Conservation (phyloP, 2,797 vertebrate species). For the Melopsittacus undulatus region DNA sequence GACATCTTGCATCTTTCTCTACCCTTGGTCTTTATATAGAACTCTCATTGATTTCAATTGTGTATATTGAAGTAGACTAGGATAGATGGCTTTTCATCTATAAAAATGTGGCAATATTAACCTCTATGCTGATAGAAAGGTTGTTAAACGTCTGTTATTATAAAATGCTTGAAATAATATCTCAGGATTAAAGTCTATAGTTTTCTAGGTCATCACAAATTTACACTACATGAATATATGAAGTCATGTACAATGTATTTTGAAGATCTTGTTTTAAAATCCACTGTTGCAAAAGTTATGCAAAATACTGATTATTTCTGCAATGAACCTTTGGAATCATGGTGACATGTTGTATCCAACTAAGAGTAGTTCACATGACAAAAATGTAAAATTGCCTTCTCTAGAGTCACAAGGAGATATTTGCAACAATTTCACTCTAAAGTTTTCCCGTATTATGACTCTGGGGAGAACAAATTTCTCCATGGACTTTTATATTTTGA, state of each 20-base stretch:
- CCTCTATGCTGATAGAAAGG: not conserved
- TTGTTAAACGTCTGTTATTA: slow-evolving; percentile 8
- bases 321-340: not conserved
- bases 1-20: slow-evolving; percentile 50
- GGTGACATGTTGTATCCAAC: accelerated
- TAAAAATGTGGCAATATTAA: slow-evolving; percentile 30
- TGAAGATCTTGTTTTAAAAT: not conserved
- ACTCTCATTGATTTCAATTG: slow-evolving; percentile 18
- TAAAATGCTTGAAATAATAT: slow-evolving; percentile 13
- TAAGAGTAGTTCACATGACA: not conserved
- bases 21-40: slow-evolving; percentile 43
- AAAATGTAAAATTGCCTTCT: not conserved
- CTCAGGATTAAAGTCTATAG: not conserved
- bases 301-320: not conserved
- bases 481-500: not conserved
- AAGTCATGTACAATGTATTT: not conserved
- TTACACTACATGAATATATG: not conserved
- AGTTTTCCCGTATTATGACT: not conserved
- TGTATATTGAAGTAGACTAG: slow-evolving; percentile 34
- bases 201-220: not conserved
- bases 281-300: not conserved
- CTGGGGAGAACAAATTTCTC: not conserved
- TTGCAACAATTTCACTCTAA: not conserved
- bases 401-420: not conserved
- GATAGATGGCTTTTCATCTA: slow-evolving; percentile 24